Evolutionary conservation across 1,140 invertebrate species (phyloP).

Genomic region (Bombyx mandarina): DNA sequence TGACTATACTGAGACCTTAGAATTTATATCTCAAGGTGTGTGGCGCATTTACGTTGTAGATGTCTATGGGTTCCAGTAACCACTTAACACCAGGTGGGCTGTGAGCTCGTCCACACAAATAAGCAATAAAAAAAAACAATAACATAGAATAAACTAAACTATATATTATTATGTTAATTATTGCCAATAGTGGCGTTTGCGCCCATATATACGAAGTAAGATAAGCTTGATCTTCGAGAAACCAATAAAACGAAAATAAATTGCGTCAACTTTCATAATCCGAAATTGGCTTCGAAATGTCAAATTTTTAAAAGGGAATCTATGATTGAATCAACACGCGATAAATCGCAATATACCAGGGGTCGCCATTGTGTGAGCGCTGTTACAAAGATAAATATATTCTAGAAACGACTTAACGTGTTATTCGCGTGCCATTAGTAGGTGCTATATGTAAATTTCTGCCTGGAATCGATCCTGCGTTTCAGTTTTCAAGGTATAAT

Average conservation of each 20-base stretch:
- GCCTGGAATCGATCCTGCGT: background rate
- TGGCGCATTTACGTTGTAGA: no score
- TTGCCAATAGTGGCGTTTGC: no score
- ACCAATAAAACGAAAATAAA: slow-evolving; percentile 10
- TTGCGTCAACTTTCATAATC: slow-evolving; percentile 24
- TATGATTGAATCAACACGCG: slow-evolving; percentile 49
- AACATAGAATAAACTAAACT: no score
- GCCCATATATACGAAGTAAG: no score
- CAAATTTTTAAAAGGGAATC: slow-evolving; percentile 41
- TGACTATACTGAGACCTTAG: no score
- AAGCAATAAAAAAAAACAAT: no score
- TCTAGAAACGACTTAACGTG: slow-evolving; percentile 1
- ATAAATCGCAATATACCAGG: slow-evolving; percentile 30
- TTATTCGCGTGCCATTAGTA: background rate
- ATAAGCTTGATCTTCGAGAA: no score
- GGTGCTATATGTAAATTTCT: background rate
- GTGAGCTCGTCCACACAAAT: no score
- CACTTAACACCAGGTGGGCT: no score
- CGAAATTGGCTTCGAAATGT: slow-evolving; percentile 36
- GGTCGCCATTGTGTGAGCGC: slow-evolving; percentile 19
- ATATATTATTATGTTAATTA: no score
- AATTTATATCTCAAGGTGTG: no score
- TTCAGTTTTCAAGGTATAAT: background rate
- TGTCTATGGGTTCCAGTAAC: no score
- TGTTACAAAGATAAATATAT: slow-evolving; percentile 3